phyloP scores from a whole-genome alignment of 1,140 invertebrate species.

The Andricus grossulariae region DNA sequence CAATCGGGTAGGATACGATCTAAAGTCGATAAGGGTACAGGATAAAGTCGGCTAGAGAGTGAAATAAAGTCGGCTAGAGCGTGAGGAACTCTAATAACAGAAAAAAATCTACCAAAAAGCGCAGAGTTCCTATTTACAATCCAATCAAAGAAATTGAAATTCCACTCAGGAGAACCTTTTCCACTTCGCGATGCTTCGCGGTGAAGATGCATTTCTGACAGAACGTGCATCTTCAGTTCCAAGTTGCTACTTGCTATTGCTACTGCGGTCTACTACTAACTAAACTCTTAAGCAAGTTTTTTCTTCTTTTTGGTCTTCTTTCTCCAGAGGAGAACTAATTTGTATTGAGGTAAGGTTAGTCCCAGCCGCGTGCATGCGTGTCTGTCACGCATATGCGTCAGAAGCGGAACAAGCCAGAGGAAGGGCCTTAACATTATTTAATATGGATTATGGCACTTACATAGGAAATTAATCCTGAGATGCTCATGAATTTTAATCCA shows the following conservation, averaged over 20 bases:
- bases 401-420: conserved; percentile 58
- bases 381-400: conserved; percentile 71
- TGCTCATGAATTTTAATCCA: not conserved
- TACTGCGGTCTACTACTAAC: conserved; percentile 7
- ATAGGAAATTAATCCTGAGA: not conserved
- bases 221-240: conserved; percentile 9
- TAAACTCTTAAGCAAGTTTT: conserved; percentile 3
- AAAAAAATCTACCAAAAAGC: no score
- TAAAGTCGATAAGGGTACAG: no score
- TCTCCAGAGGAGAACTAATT: conserved; percentile 46
- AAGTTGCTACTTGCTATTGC: no score
- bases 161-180: not conserved
- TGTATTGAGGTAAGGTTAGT: conserved; percentile 59
- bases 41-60: no score
- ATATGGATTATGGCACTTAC: not conserved
- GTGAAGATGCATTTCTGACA: not conserved
- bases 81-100: no score
- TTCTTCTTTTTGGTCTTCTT: conserved; percentile 4
- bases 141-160: no score
- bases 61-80: no score
- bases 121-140: no score
- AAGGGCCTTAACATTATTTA: conserved; percentile 1
- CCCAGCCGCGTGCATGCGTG: conserved; percentile 64
- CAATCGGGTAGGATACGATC: no score
- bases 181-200: conserved; percentile 49